Conservation (phyloP, 2,888 invertebrate genomes). For the Smittia sp. region DNA sequence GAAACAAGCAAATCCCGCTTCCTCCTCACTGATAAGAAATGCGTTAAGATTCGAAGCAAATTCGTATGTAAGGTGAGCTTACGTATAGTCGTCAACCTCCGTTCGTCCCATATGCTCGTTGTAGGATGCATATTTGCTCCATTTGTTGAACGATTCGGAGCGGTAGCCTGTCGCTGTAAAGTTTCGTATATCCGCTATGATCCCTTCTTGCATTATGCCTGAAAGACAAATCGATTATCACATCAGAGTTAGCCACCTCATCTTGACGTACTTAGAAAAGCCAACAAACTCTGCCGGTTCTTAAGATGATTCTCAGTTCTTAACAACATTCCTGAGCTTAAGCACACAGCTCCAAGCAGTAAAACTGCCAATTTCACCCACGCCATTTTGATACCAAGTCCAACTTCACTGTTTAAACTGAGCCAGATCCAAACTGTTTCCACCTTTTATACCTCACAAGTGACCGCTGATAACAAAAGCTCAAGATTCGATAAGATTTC, state of each 20-base stretch:
- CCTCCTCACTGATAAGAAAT: no score
- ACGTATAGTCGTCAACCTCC: background rate
- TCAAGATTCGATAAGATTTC: no score
- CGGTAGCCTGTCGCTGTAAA: background rate
- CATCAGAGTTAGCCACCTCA: no score
- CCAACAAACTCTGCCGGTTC: background rate
- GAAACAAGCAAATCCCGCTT: background rate
- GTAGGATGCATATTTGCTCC: background rate
- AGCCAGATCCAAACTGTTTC: no score
- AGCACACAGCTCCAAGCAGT: background rate
- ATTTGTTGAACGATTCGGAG: background rate
- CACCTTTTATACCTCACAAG: no score
- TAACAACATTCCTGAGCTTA: background rate
- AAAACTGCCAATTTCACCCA: background rate
- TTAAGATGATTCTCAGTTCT: conserved; percentile 10
- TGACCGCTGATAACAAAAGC: no score
- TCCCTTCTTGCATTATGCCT: background rate
- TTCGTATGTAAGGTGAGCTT: background rate
- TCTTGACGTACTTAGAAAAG: no score
- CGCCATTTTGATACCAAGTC: background rate
- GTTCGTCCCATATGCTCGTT: background rate
- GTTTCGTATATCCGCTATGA: background rate
- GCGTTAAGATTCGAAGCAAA: no score
- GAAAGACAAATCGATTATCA: no score
- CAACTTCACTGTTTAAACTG: background rate